Percentiles rank a stretch among this genome's conserved stretches.
Evolutionary conservation across 2,888 invertebrate species (phyloP).

Genomic region (Pogonocherus hispidulus): DNA sequence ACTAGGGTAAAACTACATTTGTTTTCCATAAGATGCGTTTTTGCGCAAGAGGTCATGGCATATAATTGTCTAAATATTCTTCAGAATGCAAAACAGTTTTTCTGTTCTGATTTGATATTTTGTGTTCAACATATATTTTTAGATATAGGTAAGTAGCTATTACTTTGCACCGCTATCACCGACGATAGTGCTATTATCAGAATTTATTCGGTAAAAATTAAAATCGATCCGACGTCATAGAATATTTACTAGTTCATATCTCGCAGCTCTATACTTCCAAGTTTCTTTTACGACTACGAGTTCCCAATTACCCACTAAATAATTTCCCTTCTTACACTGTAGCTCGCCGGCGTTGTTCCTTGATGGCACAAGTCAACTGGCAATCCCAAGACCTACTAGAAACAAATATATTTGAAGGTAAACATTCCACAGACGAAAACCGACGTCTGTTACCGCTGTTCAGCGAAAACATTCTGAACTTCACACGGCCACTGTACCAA

Average conservation of each 20-base stretch:
- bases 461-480: constrained; percentile 52
- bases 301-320: constrained; percentile 17
- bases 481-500: not conserved
- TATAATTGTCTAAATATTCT: too few relatives aligned
- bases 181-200: too few relatives aligned
- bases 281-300: not conserved
- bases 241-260: not conserved
- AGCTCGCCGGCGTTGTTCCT: constrained; percentile 42
- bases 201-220: not conserved
- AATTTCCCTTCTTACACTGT: constrained; percentile 46
- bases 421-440: constrained; percentile 60
- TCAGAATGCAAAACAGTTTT: too few relatives aligned
- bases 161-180: too few relatives aligned
- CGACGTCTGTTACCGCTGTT: constrained; percentile 53
- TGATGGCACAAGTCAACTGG: constrained; percentile 34
- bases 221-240: constrained; percentile 11
- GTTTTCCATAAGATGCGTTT: too few relatives aligned
- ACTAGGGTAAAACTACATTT: too few relatives aligned
- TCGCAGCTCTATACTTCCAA: not conserved
- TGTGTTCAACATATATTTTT: too few relatives aligned
- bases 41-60: too few relatives aligned
- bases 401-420: constrained; percentile 53
- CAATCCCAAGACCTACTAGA: constrained; percentile 56
- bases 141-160: too few relatives aligned
- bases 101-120: too few relatives aligned